Evolutionary conservation across 2,888 invertebrate genomes (phyloP).

Genomic region (Orgyia antiqua): DNA sequence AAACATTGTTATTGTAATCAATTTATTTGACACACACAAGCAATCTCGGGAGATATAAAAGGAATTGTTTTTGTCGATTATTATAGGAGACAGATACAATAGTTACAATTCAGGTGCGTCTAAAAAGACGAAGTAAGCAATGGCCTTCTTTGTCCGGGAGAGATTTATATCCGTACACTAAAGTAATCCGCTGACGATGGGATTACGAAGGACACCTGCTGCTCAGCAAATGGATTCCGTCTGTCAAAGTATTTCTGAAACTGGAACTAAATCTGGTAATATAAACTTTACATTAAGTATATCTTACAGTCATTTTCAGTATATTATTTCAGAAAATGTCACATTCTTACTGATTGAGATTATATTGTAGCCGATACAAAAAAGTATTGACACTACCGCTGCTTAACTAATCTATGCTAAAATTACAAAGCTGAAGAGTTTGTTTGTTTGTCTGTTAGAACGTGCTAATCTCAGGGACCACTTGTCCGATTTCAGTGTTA

Average conservation of each 20-base stretch:
- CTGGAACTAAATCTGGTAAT: slow-evolving; percentile 24
- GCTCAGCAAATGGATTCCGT: slow-evolving; percentile 54
- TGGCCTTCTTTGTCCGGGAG: slow-evolving; percentile 33
- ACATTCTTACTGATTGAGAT: too few relatives aligned
- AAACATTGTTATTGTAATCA: slow-evolving; percentile 47
- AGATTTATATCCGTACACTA: slow-evolving; percentile 64
- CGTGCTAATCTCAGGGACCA: too few relatives aligned
- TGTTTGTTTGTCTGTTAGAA: too few relatives aligned
- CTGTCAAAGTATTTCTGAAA: slow-evolving; percentile 34
- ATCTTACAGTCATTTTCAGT: slow-evolving; percentile 10
- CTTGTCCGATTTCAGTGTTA: too few relatives aligned
- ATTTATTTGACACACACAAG: slow-evolving; percentile 17
- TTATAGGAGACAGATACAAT: slow-evolving; percentile 30
- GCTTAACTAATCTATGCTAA: too few relatives aligned
- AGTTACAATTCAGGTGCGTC: slow-evolving; percentile 19
- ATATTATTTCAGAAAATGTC: too few relatives aligned
- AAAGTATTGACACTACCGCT: too few relatives aligned
- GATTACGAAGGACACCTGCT: slow-evolving; percentile 66
- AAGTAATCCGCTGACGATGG: slow-evolving; percentile 66
- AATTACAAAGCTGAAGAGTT: too few relatives aligned
- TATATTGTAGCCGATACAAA: too few relatives aligned
- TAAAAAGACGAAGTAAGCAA: slow-evolving; percentile 50
- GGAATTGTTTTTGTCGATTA: slow-evolving; percentile 12
- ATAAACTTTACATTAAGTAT: slow-evolving; percentile 18
- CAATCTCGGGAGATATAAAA: slow-evolving; percentile 25